Evolutionary conservation across 2,113 vertebrate genomes (phyloP).

Genomic region (Atractosteus spatula): DNA sequence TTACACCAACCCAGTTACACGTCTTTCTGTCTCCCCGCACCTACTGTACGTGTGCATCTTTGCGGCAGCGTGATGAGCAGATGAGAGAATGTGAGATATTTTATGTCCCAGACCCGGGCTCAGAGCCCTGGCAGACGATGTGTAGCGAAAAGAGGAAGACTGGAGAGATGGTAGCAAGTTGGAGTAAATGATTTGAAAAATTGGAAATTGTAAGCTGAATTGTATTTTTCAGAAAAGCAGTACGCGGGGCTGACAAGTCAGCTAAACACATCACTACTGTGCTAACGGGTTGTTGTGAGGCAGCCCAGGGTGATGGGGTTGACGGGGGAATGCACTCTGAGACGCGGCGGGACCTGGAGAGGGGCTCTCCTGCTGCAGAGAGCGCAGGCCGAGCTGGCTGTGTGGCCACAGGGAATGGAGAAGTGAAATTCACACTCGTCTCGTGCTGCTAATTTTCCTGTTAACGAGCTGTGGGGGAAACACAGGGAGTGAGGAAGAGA

Average conservation of each 20-base stretch:
- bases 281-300: constrained; percentile 62
- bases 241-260: constrained; percentile 33
- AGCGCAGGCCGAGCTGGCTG: constrained; percentile 28
- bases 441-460: constrained; percentile 24
- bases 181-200: constrained; percentile 64
- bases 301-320: constrained; percentile 53
- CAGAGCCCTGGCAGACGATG: constrained; percentile 23
- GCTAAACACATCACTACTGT: constrained; percentile 47
- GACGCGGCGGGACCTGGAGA: constrained; percentile 46
- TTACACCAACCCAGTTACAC: too few species aligned
- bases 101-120: neutral
- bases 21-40: too few species aligned
- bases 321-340: constrained; percentile 54
- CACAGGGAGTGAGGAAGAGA: constrained; percentile 13
- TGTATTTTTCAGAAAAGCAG: constrained; percentile 52
- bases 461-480: constrained; percentile 19
- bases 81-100: too few species aligned
- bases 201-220: constrained; percentile 61
- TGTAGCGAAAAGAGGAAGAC: constrained; percentile 29
- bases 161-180: constrained; percentile 18
- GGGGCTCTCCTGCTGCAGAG: constrained; percentile 57
- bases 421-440: constrained; percentile 5
- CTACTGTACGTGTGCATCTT: too few species aligned
- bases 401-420: constrained; percentile 15
- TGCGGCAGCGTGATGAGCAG: too few species aligned